Evolutionary conservation across 2,888 invertebrate genomes (phyloP).

Genomic region (Nephrocerus scutellatus): DNA sequence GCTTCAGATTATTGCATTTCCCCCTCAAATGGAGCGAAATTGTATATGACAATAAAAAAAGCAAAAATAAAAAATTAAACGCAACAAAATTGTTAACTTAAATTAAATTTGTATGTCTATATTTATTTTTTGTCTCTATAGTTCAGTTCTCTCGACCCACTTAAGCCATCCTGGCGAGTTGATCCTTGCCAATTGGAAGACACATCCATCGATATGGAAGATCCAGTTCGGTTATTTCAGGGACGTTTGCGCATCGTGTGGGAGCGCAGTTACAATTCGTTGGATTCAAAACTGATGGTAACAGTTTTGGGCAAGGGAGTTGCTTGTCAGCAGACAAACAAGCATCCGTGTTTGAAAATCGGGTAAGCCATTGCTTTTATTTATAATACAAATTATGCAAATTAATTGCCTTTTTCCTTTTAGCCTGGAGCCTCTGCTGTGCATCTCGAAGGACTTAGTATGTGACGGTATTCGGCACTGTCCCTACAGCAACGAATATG

Average conservation of each 20-base stretch:
- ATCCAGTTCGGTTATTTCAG: constrained; percentile 52
- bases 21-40: too few relatives aligned
- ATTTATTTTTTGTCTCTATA: constrained; percentile 21
- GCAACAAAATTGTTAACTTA: neutral
- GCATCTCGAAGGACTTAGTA: constrained; percentile 58
- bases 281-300: constrained; percentile 42
- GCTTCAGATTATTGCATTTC: too few relatives aligned
- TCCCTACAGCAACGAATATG: constrained; percentile 58
- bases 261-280: constrained; percentile 41
- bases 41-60: too few relatives aligned
- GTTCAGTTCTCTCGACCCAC: constrained; percentile 43
- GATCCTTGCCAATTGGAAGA: constrained; percentile 50
- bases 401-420: neutral
- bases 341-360: constrained; percentile 44
- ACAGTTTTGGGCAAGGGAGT: constrained; percentile 45
- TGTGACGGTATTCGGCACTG: constrained; percentile 64
- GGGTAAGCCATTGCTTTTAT: constrained; percentile 31
- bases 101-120: constrained; percentile 1
- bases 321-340: constrained; percentile 37
- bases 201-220: constrained; percentile 51
- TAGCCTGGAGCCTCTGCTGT: constrained; percentile 48
- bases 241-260: constrained; percentile 54
- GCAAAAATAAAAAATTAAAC: constrained; percentile 1
- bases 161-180: constrained; percentile 52
- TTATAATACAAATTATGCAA: too few relatives aligned